These are phyloP conservation scores for Aphodius sticticus DNA, from an alignment of 2,888 invertebrate species.

Conservation along the genomic window DNA sequence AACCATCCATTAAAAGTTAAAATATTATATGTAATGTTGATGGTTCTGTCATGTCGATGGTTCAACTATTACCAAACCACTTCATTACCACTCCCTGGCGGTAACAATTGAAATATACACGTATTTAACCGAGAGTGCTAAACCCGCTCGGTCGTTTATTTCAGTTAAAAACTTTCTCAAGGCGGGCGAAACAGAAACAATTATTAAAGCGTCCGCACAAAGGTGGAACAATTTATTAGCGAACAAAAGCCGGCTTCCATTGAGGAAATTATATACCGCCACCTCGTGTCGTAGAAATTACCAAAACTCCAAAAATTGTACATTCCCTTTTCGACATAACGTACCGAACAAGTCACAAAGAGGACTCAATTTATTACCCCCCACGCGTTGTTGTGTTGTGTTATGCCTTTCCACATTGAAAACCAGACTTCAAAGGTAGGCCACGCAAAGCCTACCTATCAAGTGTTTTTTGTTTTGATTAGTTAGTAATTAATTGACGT, in stretches of 20 bases:
- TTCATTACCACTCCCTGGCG: neutral
- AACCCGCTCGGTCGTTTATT: constrained; percentile 4
- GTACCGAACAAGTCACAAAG: no score
- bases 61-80: neutral
- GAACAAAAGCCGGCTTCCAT: neutral
- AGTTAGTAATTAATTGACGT: no score
- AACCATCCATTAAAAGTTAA: no score
- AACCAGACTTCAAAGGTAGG: no score
- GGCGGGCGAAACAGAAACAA: constrained; percentile 15
- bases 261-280: neutral
- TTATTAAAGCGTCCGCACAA: neutral
- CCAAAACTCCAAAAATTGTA: neutral
- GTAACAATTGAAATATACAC: neutral
- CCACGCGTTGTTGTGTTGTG: no score
- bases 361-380: no score
- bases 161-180: constrained; percentile 4
- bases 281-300: neutral
- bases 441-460: no score
- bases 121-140: neutral
- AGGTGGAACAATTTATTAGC: constrained; percentile 4
- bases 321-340: no score
- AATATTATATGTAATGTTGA: neutral
- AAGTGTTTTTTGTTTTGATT: no score
- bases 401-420: no score
- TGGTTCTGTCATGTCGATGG: neutral